Evolutionary conservation across 2,888 invertebrate genomes (phyloP).

Genomic region (Drosophila paracracens): DNA sequence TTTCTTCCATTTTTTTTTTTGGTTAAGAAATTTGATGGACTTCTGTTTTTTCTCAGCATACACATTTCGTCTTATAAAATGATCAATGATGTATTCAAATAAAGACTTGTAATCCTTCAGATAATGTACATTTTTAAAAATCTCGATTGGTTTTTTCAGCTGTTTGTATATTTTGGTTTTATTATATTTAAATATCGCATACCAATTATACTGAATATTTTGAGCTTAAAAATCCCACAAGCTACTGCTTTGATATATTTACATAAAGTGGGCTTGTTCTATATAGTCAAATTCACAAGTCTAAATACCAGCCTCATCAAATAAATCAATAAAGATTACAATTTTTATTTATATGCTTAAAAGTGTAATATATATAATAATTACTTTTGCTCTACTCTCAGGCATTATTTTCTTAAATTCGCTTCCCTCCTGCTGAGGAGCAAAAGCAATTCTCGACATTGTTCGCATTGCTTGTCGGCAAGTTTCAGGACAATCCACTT

Average conservation of each 20-base stretch:
- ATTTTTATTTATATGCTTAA: not conserved
- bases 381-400: not conserved
- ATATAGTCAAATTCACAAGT: not conserved
- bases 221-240: not conserved
- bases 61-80: not conserved
- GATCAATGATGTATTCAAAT: not conserved
- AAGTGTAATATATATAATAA: not conserved
- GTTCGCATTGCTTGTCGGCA: conserved; percentile 42
- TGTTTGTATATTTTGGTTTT: not conserved
- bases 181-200: not conserved
- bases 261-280: not conserved
- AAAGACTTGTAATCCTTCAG: not conserved
- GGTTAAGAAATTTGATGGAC: not conserved
- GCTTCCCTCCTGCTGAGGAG: not conserved
- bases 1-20: not conserved
- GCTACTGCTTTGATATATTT: not conserved
- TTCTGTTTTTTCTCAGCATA: not conserved
- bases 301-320: not conserved
- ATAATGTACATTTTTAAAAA: not conserved
- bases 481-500: conserved; percentile 41
- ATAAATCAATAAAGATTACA: not conserved
- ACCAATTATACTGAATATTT: not conserved
- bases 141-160: not conserved
- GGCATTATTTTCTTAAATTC: not conserved
- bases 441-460: conserved; percentile 48